Percentiles rank a stretch among this genome's conserved stretches.
phyloP scores from a whole-genome alignment of 1,140 invertebrate species.

The Eueides isabella region DNA sequence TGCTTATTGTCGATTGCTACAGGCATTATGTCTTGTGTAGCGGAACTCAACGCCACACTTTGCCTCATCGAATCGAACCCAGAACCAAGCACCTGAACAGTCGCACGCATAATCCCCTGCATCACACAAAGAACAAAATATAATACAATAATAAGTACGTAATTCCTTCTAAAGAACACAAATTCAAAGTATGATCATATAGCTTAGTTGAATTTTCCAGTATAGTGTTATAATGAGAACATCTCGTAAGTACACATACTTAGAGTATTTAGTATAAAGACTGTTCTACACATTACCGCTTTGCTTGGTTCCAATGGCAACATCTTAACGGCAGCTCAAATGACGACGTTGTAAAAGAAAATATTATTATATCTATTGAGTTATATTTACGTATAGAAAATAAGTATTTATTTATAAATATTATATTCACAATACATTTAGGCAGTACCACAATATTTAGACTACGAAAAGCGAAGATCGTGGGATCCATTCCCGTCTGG shows the following conservation, averaged over 20 bases:
- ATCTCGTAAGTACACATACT: conserved; percentile 1
- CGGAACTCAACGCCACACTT: neutral
- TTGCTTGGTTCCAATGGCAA: neutral
- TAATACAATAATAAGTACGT: too few species aligned
- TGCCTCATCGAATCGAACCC: too few species aligned
- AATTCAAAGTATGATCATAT: neutral
- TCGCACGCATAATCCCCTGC: too few species aligned
- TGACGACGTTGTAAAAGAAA: conserved; percentile 1
- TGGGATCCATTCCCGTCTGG: too few species aligned
- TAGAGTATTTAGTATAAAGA: neutral
- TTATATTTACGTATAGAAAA: neutral
- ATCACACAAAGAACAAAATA: too few species aligned
- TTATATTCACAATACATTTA: too few species aligned
- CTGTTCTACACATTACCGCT: conserved; percentile 1
- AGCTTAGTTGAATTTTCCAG: neutral
- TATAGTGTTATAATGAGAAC: neutral
- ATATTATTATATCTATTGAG: neutral
- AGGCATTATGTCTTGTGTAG: neutral
- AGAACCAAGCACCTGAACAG: too few species aligned
- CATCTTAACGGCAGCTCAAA: neutral
- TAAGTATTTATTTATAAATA: neutral
- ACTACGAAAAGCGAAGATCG: too few species aligned
- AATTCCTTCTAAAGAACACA: too few species aligned
- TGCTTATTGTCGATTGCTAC: too few species aligned
- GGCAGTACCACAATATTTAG: too few species aligned